A percentile compares a stretch with the other conserved stretches of the same genome.
Conservation (phyloP, 92 coral and sea anemone species). For the Pocillopora meandrina region DNA sequence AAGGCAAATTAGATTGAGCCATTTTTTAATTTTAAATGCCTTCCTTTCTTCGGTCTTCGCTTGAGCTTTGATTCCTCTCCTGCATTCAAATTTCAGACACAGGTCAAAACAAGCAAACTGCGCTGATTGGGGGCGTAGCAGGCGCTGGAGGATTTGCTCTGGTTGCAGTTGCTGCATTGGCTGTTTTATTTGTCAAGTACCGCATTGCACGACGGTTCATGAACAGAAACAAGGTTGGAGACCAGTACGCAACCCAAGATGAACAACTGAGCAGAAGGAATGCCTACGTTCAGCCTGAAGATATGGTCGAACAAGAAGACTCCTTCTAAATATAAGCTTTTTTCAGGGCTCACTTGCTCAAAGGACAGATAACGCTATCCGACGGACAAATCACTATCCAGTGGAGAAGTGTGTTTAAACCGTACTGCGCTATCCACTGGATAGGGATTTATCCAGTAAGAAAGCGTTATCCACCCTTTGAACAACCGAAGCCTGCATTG, state of each 20-base stretch:
- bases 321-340: not conserved
- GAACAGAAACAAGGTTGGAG: constrained; percentile 61
- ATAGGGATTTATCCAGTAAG: too few relatives aligned
- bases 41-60: too few relatives aligned
- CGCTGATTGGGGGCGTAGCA: constrained; percentile 40
- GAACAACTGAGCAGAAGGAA: constrained; percentile 33
- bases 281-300: constrained; percentile 41
- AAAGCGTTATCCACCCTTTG: too few relatives aligned
- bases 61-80: not conserved
- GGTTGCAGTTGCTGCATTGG: constrained; percentile 39
- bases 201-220: constrained; percentile 45
- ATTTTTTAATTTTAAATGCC: too few relatives aligned
- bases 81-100: not conserved
- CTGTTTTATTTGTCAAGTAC: constrained; percentile 45
- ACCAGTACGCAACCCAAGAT: constrained; percentile 44
- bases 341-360: too few relatives aligned
- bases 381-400: too few relatives aligned
- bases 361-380: too few relatives aligned
- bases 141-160: constrained; percentile 46
- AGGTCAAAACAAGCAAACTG: constrained; percentile 2
- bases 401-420: too few relatives aligned
- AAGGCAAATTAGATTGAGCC: too few relatives aligned
- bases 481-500: too few relatives aligned
- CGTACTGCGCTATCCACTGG: too few relatives aligned
- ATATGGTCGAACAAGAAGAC: constrained; percentile 19